Evolutionary conservation across 2,797 vertebrate species (phyloP), one percentile per base, ranked within the genome.

Genomic region (Enteromius anoplus): DNA sequence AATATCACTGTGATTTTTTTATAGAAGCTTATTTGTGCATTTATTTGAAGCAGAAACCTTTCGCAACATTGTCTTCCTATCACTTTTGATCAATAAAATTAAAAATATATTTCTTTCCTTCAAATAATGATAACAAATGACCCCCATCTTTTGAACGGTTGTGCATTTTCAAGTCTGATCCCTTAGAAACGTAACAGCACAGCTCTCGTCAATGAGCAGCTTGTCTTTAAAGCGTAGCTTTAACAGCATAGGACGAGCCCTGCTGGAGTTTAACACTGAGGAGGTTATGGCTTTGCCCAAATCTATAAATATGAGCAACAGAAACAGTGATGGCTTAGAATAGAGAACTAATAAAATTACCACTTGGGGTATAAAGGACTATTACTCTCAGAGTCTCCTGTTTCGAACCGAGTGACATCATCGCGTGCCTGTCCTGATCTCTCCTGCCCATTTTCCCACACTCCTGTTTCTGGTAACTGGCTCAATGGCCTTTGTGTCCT

Each of bases 401-500:
- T 19, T 49, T 62, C 23, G 32, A 21, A 15, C 10, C 19, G 29
- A 47, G 55, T 78, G 15, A 64, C 45, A 62, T 37, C 45, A 75
- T 37, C 51, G n/a, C n/a, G 40, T n/a, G 6, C 37, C 10, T 68
- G 55, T 69, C 75, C 66, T 49, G 37, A 19, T 34, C 55, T 71
- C 49, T 69, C 64, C 32, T 26, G 26, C n/a, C 49, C 17, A 42
- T n/a, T 80, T 70, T 80, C 51, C 51, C 78, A 80, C 10, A 70
- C 51, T 60, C 77, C 14, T 81, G 65, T 45, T 70, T 49, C 69
- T 62, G 14, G 37, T 65, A 62, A 82, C 83, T 55, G 51, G 73
- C 34, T 75, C 72, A 66, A 66, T 62, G 80, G 75, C 80, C 72
- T 79, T 68, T 49, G 72, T 80, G 69, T 55, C 53, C 76, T 79